phyloP scores from a whole-genome alignment of 2,888 invertebrate genomes.

The Nephrotoma flavescens region DNA sequence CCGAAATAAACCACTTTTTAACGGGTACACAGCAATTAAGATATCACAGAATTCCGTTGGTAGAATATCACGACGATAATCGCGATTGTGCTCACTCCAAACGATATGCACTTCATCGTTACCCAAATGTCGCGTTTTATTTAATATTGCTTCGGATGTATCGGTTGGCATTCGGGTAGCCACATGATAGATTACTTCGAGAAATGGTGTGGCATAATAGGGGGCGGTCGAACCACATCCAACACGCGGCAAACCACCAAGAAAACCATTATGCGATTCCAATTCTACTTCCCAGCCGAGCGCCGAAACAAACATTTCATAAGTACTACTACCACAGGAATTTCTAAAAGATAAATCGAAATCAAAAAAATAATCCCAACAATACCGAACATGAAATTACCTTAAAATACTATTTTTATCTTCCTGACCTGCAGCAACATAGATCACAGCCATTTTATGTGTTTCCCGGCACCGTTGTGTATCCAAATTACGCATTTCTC shows the following conservation, averaged over 20 bases:
- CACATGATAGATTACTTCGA: conserved; percentile 94
- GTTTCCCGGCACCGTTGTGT: conserved; percentile 82
- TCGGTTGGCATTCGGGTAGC: conserved; percentile 93
- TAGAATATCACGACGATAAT: conserved; percentile 91
- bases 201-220: conserved; percentile 84
- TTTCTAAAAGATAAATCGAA: conserved; percentile 46
- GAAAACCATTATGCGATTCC: conserved; percentile 87
- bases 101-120: conserved; percentile 99
- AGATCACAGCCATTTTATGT: conserved; percentile 94
- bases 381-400: conserved; percentile 2
- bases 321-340: conserved; percentile 79
- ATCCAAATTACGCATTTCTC: conserved; percentile 88
- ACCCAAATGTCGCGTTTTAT: conserved; percentile 89
- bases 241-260: conserved; percentile 84
- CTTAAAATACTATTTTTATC: conserved; percentile 78
- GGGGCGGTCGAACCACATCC: conserved; percentile 86
- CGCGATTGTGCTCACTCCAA: conserved; percentile 94
- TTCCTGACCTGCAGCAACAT: conserved; percentile 95
- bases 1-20: conserved; percentile 71
- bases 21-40: conserved; percentile 88
- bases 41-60: conserved; percentile 99
- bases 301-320: conserved; percentile 66
- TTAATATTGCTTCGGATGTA: conserved; percentile 70
- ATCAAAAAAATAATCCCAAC: background rate
- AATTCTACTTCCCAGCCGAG: conserved; percentile 67